Base-by-base conservation (phyloP, 2,888 invertebrate species). In the Macropis europaea region DNA sequence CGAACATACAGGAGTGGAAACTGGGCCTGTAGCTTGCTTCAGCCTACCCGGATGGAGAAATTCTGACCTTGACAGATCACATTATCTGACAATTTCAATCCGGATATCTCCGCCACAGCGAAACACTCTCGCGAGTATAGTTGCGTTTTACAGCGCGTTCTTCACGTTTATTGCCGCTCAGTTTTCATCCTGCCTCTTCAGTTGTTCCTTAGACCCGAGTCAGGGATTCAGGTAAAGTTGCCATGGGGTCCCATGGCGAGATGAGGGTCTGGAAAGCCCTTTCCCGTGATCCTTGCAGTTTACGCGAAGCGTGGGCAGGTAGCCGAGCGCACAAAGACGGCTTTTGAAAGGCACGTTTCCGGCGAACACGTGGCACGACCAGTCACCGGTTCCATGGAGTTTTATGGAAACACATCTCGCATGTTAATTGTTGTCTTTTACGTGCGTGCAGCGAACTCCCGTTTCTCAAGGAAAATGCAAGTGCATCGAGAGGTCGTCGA, bases 281-380 rank as follows among this genome's bases (percentile, higher is more conserved):
- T 32, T 30, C 36, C 36, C 36, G 24, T 45, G 66, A 67, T 42
- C 48, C 42, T 17, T 26, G 34, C 22, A 36, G 28, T 52, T 42
- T 34, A 9, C 24, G 2, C 36, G 5, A 19, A 47, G 9, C 28
- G 40, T 22, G 38, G 4, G n/a, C 22, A 59, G 57, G 52, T 66
- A 64, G 24, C 40, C 22, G 22, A 19, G 13, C 5, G 15, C 17
- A 26, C 30, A 24, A 47, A 53, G 34, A 9, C 36, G 19, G 24
- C 15, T 52, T 26, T 38, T 15, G 26, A 43, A 54, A 22, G 32
- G 26, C 42, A 36, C 13, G 30, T 42, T 70, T 60, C 50, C 54
- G 24, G 30, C 19, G 34, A 43, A 13, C 56, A 30, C 43, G 34
- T 52, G 52, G 15, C 45, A 42, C 13, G 7, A 24, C 0, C 17